Conservation (phyloP, 2,113 vertebrate genomes). For the Leucoraja erinaceus region DNA sequence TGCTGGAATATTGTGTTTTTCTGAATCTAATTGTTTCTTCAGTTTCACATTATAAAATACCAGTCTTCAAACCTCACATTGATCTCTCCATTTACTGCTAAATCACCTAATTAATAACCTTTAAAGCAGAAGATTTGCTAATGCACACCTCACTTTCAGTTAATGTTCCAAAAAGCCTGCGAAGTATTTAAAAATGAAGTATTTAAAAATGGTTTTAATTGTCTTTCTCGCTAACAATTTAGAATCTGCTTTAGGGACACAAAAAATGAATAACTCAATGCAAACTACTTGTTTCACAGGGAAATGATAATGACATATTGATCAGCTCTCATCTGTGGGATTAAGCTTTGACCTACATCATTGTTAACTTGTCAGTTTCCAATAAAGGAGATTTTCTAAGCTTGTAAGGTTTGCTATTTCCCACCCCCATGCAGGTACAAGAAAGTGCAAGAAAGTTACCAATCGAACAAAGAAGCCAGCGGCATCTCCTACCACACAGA, state of each 20-base stretch:
- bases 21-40: no score
- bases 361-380: background rate
- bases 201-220: background rate
- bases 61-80: no score
- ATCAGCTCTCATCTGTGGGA: background rate
- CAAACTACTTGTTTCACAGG: background rate
- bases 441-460: slow-evolving; percentile 72
- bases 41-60: no score
- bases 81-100: background rate
- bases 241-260: background rate
- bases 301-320: background rate
- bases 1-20: no score
- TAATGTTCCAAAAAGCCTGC: background rate
- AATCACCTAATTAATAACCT: background rate
- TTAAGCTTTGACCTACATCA: background rate
- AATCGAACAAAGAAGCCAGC: slow-evolving; percentile 77
- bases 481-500: slow-evolving; percentile 79
- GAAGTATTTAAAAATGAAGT: no score
- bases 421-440: slow-evolving; percentile 48
- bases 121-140: background rate
- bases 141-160: background rate
- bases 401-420: background rate
- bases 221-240: background rate
- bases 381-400: background rate
- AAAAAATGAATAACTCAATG: background rate